A percentile compares a stretch with the other conserved stretches of the same genome.
phyloP scores from a whole-genome alignment of 2,797 vertebrate species.

The Xenentodon cancila region DNA sequence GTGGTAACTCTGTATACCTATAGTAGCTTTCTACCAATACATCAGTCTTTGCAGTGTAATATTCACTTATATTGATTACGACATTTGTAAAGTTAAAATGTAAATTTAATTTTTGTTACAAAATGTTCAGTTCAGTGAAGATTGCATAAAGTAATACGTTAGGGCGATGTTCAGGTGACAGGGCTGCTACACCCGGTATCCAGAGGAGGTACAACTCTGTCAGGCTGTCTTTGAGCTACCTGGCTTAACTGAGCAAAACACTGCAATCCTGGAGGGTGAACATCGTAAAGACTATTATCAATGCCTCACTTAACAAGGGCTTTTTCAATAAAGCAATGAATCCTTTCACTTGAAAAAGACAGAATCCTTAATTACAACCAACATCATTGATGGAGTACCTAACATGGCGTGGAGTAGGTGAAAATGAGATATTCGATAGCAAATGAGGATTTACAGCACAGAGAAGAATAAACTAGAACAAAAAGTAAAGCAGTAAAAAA shows the following conservation, averaged over 20 bases:
- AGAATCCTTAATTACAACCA: not conserved
- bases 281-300: not conserved
- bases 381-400: not conserved
- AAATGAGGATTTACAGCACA: not conserved
- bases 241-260: constrained; percentile 7
- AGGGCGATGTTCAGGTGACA: not conserved
- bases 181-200: not conserved
- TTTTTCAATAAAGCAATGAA: constrained; percentile 1
- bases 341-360: not conserved
- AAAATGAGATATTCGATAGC: constrained; percentile 1
- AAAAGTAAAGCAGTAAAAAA: no score
- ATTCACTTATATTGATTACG: no score
- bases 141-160: no score
- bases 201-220: not conserved
- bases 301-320: constrained; percentile 3
- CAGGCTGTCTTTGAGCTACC: not conserved
- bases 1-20: no score
- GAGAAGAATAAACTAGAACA: no score
- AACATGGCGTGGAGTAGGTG: not conserved
- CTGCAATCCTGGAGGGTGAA: not conserved
- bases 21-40: no score
- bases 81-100: no score
- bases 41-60: no score
- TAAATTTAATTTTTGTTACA: no score
- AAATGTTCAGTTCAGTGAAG: no score